Percentiles rank a stretch among this genome's conserved stretches.
These are phyloP conservation scores for Microtus richardsoni DNA, from an alignment of 2,113 vertebrate species.

Conservation along the genomic window DNA sequence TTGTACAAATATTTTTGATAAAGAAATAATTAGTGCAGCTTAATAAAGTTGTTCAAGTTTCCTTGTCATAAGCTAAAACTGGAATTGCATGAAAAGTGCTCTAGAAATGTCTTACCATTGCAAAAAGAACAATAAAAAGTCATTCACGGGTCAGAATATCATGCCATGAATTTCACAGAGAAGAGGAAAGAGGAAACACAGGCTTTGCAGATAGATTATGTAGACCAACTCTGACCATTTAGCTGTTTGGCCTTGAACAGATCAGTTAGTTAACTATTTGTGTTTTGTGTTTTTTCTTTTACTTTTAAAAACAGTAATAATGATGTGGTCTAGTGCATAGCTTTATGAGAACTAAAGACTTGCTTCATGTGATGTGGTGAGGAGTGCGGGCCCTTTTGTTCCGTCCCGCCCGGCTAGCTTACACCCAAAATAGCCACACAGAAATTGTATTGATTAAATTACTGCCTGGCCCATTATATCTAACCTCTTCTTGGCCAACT, in stretches of 20 bases:
- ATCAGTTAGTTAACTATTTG: background rate
- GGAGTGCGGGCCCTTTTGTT: too few relatives aligned
- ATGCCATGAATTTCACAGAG: background rate
- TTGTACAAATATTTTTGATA: constrained; percentile 40
- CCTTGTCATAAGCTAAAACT: constrained; percentile 2
- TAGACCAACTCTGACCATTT: background rate
- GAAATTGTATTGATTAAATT: too few relatives aligned
- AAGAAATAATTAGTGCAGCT: background rate
- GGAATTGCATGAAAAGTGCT: constrained; percentile 1
- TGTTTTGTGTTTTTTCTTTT: background rate
- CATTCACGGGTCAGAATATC: background rate
- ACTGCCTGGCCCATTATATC: too few relatives aligned
- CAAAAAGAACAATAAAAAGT: background rate
- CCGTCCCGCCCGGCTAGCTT: too few relatives aligned
- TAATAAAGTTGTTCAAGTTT: background rate
- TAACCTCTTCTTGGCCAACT: too few relatives aligned
- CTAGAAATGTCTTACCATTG: background rate
- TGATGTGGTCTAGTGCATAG: background rate
- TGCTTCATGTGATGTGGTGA: background rate
- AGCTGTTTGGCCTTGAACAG: background rate
- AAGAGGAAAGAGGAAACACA: background rate
- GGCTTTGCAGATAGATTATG: background rate
- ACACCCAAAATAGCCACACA: too few relatives aligned
- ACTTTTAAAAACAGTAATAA: background rate
- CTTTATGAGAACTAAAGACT: background rate